Evolutionary conservation across 2,113 vertebrate genomes (phyloP), one percentile per base, ranked within the genome.

Genomic region (Prunella fulvescens): DNA sequence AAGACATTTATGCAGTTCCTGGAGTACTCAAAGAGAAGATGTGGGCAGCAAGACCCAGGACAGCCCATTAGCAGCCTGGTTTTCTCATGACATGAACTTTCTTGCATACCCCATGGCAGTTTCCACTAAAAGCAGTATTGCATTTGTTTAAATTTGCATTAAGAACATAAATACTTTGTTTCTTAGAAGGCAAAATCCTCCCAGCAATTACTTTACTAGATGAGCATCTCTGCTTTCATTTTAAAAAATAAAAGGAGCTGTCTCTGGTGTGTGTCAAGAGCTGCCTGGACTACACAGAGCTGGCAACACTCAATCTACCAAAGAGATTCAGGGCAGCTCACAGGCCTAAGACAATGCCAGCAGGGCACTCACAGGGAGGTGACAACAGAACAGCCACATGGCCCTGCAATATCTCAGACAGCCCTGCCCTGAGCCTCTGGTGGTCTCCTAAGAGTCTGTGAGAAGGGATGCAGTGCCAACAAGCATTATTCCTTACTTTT

Each of bases 71-170:
- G 57, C 66, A 93, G 65, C 53, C 58, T 88, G 20, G 14, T 67
- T 87, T 84, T 66, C 65, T 89, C 56, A 89, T 40, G 24, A 67
- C 67, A 42, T 42, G 69, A 92, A 69, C 29, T 80, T 94, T 90
- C 88, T 93, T 90, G 71, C 25, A 72, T 48, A 51, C 15, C 66
- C 58, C 37, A 62, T 45, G 45, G 85, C 82, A 94, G 37, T 92
- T 95, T 64, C 81, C 82, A 80, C 57, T 58, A 86, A 80, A 2
- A 88, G 42, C 50, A 80, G 76, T 22, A 15, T 73, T 86, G 26
- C 29, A 90, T 83, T 93, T 90, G 53, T 77, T 92, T 86, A 81
- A 86, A 88, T 95, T 93, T 94, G 58, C 86, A 65, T 77, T 86
- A 94, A 91, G n/a, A 93, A 90, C 50, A 71, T 50, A 51, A 93